phyloP scores from a whole-genome alignment of 1,140 invertebrate species.

The Hesperophylax magnus region DNA sequence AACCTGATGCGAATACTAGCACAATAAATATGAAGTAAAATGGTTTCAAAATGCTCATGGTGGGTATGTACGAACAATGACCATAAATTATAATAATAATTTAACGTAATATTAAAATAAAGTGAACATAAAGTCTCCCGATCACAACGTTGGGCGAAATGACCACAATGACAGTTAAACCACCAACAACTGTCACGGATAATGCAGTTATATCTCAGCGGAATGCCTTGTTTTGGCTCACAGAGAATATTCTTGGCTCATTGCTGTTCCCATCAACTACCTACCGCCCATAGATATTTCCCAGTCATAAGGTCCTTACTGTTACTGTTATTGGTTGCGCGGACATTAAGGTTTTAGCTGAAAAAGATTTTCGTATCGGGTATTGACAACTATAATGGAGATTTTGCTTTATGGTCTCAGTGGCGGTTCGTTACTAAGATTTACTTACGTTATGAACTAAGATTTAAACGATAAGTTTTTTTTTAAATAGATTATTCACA shows the following conservation, averaged over 20 bases:
- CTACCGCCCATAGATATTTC: background rate
- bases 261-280: background rate
- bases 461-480: no score
- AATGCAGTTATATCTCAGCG: conserved; percentile 22
- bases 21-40: no score
- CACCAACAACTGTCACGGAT: background rate
- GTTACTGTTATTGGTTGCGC: conserved; percentile 27
- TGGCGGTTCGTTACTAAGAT: no score
- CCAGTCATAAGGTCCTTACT: conserved; percentile 23
- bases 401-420: background rate
- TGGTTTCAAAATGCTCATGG: no score
- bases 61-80: no score
- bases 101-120: no score
- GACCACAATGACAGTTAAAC: background rate
- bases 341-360: conserved; percentile 16
- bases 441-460: no score
- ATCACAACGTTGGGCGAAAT: conserved; percentile 7
- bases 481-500: no score
- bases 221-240: conserved; percentile 24
- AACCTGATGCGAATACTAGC: no score
- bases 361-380: conserved; percentile 13
- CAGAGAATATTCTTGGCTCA: conserved; percentile 7
- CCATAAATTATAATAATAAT: no score
- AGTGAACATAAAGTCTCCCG: background rate
- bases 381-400: background rate